Percentiles rank a stretch among this genome's conserved stretches.
phyloP scores from a whole-genome alignment of 1,140 invertebrate species.

The Apis dorsata region DNA sequence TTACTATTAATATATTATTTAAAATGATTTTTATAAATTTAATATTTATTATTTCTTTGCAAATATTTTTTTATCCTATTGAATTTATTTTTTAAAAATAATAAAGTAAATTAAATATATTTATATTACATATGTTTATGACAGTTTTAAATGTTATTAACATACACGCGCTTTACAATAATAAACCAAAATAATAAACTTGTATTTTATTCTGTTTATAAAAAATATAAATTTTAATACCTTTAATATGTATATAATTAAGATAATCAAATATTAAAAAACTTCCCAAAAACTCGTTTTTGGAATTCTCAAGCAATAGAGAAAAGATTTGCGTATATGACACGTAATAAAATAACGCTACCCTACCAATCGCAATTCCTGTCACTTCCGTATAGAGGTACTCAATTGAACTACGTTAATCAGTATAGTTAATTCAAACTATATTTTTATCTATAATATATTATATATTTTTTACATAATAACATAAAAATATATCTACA shows the following conservation, averaged over 20 bases:
- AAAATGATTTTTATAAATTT: neutral
- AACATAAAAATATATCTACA: neutral
- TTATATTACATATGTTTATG: slow-evolving; percentile 49
- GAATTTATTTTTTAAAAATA: neutral
- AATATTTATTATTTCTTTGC: neutral
- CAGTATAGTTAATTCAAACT: slow-evolving; percentile 28
- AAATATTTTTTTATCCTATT: too few relatives aligned
- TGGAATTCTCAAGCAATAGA: slow-evolving; percentile 24
- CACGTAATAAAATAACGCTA: slow-evolving; percentile 54
- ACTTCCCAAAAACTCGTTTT: slow-evolving; percentile 1
- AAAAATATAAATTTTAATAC: slow-evolving; percentile 22
- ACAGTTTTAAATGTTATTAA: slow-evolving; percentile 2
- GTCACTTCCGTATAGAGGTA: slow-evolving; percentile 43
- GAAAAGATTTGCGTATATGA: slow-evolving; percentile 53
- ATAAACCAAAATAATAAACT: slow-evolving; percentile 18
- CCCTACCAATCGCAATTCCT: slow-evolving; percentile 39
- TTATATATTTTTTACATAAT: neutral
- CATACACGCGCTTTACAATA: slow-evolving; percentile 15
- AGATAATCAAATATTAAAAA: slow-evolving; percentile 26
- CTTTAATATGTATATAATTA: slow-evolving; percentile 28
- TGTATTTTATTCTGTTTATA: neutral
- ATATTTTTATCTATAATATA: neutral
- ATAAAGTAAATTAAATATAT: neutral
- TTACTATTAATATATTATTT: neutral
- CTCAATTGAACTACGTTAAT: slow-evolving; percentile 48